Evolutionary conservation across 2,797 vertebrate genomes (phyloP).

Genomic region (Amazonetta brasiliensis): DNA sequence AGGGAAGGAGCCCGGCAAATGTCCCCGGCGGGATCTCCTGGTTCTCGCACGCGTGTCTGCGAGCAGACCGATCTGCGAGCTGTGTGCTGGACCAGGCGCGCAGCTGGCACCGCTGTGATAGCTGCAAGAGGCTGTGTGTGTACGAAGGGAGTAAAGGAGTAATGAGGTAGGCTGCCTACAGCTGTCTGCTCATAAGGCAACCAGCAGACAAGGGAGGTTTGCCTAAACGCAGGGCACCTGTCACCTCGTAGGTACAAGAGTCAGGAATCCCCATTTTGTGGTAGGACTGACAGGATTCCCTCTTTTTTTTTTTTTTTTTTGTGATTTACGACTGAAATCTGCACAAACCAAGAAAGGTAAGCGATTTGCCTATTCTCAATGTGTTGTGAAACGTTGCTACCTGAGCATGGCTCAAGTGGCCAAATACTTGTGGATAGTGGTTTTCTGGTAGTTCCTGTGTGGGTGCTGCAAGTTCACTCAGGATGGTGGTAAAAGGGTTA

Average conservation of each 20-base stretch:
- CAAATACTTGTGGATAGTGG: rapidly evolving
- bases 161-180: background rate
- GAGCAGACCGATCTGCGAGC: background rate
- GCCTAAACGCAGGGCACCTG: background rate
- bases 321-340: background rate
- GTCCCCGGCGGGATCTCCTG: background rate
- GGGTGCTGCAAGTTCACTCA: background rate
- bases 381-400: background rate
- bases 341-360: background rate
- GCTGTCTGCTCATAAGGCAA: background rate
- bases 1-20: background rate
- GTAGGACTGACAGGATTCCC: background rate
- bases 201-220: background rate
- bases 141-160: background rate
- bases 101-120: background rate
- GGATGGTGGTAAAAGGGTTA: background rate
- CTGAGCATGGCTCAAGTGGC: rapidly evolving
- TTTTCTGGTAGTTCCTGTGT: background rate
- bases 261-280: background rate
- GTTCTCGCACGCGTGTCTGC: background rate
- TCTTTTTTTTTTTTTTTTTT: background rate
- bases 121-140: background rate
- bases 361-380: background rate
- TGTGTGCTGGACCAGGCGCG: background rate
- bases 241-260: rapidly evolving